Conservation (phyloP, 2,113 vertebrate genomes). For the Mastomys coucha region DNA sequence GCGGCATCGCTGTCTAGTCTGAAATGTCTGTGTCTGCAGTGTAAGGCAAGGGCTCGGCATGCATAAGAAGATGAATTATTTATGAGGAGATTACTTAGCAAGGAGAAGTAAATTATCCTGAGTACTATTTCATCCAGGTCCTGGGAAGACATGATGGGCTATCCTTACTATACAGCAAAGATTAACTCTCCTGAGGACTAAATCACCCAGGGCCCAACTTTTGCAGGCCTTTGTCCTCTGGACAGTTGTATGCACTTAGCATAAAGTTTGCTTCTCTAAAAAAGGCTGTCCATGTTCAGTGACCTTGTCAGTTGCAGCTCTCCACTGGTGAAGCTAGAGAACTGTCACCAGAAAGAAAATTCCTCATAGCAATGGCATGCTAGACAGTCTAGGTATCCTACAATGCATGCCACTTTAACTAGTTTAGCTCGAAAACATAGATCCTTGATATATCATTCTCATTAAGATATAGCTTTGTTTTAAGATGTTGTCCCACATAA, state of each 20-base stretch:
- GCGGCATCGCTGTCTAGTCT: slow-evolving; percentile 32
- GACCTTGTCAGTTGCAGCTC: neutral
- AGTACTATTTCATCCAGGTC: slow-evolving; percentile 48
- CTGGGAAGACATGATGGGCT: neutral
- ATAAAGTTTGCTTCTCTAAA: neutral
- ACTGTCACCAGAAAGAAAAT: slow-evolving; percentile 33
- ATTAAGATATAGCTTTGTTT: slow-evolving; percentile 38
- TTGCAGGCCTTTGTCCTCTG: slow-evolving; percentile 5
- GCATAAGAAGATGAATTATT: slow-evolving; percentile 70
- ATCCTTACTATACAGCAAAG: slow-evolving; percentile 15
- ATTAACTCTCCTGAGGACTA: slow-evolving; percentile 19
- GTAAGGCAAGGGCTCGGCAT: slow-evolving; percentile 38
- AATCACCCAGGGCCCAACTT: slow-evolving; percentile 17
- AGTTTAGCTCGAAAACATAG: slow-evolving; percentile 15
- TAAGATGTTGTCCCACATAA: neutral
- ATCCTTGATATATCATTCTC: slow-evolving; percentile 17
- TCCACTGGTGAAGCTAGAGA: slow-evolving; percentile 38
- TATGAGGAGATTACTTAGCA: slow-evolving; percentile 71
- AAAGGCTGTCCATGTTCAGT: neutral
- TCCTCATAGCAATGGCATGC: neutral
- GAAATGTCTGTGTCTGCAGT: slow-evolving; percentile 52
- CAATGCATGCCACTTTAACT: slow-evolving; percentile 20
- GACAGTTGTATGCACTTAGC: neutral
- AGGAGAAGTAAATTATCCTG: slow-evolving; percentile 66
- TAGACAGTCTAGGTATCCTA: slow-evolving; percentile 34